phyloP scores from a whole-genome alignment of 2,113 vertebrate genomes.

The Gavialis gangeticus region DNA sequence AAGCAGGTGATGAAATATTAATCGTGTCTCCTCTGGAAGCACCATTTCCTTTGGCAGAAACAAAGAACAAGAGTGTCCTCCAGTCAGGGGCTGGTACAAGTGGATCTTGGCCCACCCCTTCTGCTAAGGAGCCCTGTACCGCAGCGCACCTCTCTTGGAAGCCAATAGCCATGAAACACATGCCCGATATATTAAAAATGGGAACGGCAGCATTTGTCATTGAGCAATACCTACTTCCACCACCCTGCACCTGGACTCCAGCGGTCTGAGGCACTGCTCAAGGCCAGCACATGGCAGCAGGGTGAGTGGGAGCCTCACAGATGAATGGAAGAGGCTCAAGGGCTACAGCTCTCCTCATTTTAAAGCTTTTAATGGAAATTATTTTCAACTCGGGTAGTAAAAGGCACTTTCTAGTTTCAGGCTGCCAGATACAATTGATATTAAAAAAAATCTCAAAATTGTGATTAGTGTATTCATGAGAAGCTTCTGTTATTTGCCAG shows the following conservation, averaged over 20 bases:
- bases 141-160: neutral
- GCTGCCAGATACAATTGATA: neutral
- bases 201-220: neutral
- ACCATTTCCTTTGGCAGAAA: neutral
- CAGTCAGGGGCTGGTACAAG: neutral
- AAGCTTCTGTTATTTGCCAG: neutral
- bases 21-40: neutral
- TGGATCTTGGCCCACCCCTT: fast-evolving
- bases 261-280: neutral
- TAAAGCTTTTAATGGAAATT: neutral
- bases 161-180: neutral
- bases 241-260: neutral
- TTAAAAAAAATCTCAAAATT: neutral
- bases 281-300: neutral
- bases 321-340: neutral
- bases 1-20: neutral
- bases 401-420: neutral
- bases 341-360: neutral
- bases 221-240: fast-evolving
- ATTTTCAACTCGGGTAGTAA: neutral
- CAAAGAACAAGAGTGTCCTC: neutral
- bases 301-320: neutral
- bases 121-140: neutral
- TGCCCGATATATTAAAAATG: neutral
- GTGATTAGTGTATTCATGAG: neutral